Base-by-base conservation (phyloP, 2,888 invertebrate species). In the Zygogramma bicolorata region DNA sequence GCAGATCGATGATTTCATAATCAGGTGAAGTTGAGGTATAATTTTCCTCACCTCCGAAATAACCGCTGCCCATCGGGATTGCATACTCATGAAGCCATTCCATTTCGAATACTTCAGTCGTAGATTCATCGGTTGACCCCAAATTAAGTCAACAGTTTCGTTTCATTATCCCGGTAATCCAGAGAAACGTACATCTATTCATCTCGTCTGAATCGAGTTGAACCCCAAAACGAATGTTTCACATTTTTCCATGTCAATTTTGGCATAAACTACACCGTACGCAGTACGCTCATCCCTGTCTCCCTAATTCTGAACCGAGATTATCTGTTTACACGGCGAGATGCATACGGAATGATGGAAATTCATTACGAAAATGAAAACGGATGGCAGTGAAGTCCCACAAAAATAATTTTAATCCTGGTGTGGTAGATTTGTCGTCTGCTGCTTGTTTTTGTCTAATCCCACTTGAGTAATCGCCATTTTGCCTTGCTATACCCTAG, bases 401-500 rank as follows among this genome's bases (percentile, higher is more conserved):
- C 65, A 61, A 65, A 60, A 70, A 60, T 70, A 66, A 65, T 59
- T 60, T 70, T 70, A 61, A 70, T 70, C 65, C 65, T 61, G 18
- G 53, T 60, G 59, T 46, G 46, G 70, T 66, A 40, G 65, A 70
- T 70, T 70, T 70, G 65, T 70, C 70, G 60, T 46, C 62, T 42
- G 62, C 15, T 60, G 65, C 59, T 65, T 66, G 31, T 65, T 60
- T 70, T 59, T 29, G 70, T 70, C 49, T 66, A 70, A 70, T 70
- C 70, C 58, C 29, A 46, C 61, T 70, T 66, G 70, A 66, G 49
- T 66, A 66, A 70, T 70, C 60, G 70, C 53, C 29, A 27, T 59
- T 46, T 61, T 31, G 46, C 27, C 46, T 29, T 53, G 27, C 22
- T n/a, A 25, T 53, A 27, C 27, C 27, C 53, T n/a, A 3, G 25